Base-by-base conservation (phyloP, 2,797 vertebrate genomes). In the Chloroceryle inda region DNA sequence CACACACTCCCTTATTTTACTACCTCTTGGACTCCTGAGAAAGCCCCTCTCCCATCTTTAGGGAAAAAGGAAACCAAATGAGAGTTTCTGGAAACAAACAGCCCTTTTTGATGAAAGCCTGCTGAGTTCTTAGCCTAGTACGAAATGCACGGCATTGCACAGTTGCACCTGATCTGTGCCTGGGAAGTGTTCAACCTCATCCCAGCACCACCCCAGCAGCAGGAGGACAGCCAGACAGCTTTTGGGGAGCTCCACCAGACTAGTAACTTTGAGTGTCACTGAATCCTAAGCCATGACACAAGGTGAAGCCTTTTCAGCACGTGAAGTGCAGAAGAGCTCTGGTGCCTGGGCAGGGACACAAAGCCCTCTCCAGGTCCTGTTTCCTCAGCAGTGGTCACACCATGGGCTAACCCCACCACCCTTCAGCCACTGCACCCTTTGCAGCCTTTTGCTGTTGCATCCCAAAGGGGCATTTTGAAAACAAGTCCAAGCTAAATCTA, bases 101-200 rank as follows among this genome's bases (percentile, higher is more conserved):
- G 80, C 10, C 61, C 40, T 86, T 96, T 96, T 77, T 92, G 88
- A 94, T 47, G 38, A 91, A 74, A 69, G 31, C 26, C 58, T 66
- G 29, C 47, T 53, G 31, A 77, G 71, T 75, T 61, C 79, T 84
- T 79, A 92, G 35, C 35, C 23, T 45, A 29, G 27, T 62, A 49
- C 77, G 45, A 29, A 88, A 83, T 50, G 22, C 10, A 76, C 12
- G 71, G 33, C 27, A 29, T 16, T 47, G 18, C 40, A 73, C 10
- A 37, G 45, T 66, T 45, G 62, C 47, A 72, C 42, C 49, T 50
- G 24, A 83, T 27, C 58, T 67, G 44, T 9, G 1, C 47, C 50
- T 50, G 52, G 33, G 68, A 72, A 74, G 40, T 29, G 24, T 56
- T 83, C 78, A 76, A 53, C 40, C 66, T 0, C 0, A 47, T 10